These are phyloP conservation scores for Porphyrio hochstetteri DNA, from an alignment of 2,113 vertebrate species.

Conservation along the genomic window DNA sequence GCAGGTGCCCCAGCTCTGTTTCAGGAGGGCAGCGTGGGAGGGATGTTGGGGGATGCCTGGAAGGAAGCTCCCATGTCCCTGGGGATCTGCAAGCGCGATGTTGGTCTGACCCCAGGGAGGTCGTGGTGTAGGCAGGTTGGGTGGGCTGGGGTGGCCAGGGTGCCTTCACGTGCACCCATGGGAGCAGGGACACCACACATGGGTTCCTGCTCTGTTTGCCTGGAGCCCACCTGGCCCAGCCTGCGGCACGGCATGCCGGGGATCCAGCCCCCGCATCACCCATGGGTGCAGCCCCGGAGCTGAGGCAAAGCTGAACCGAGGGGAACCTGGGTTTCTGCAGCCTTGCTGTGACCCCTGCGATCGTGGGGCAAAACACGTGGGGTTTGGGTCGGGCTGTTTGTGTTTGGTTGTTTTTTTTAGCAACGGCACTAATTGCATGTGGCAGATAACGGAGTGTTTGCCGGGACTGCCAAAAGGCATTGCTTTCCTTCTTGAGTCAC, in stretches of 20 bases:
- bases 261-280: background rate
- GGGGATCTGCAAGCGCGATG: rapidly evolving
- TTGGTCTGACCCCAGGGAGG: background rate
- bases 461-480: conserved; percentile 4
- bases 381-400: background rate
- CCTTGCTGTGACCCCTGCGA: rapidly evolving
- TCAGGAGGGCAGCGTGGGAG: background rate
- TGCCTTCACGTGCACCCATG: rapidly evolving
- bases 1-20: background rate
- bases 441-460: background rate
- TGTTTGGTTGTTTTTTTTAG: background rate
- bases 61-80: rapidly evolving
- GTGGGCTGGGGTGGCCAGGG: background rate
- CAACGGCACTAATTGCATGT: background rate
- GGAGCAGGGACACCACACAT: rapidly evolving
- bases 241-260: rapidly evolving
- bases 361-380: rapidly evolving
- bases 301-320: background rate
- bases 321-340: background rate
- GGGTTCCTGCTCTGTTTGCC: background rate
- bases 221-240: background rate
- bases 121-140: rapidly evolving
- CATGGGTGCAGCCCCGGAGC: rapidly evolving
- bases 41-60: background rate
- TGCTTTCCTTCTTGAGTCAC: background rate